Conservation (phyloP, 2,888 invertebrate species). For the Andrena trimmerana region DNA sequence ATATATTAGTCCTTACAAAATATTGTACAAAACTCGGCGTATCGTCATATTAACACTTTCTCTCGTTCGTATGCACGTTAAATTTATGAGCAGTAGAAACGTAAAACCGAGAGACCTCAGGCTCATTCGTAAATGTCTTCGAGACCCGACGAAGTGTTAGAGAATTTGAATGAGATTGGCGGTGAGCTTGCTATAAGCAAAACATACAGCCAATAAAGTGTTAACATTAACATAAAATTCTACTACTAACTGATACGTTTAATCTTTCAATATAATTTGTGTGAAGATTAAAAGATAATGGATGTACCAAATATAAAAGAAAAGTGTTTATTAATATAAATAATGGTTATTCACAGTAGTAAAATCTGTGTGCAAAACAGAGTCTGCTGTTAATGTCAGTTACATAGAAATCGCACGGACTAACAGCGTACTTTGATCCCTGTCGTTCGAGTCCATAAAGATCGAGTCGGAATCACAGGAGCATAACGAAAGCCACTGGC, state of each 20-base stretch:
- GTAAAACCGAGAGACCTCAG: background rate
- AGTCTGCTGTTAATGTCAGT: conserved; percentile 11
- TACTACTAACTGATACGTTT: background rate
- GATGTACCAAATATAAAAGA: conserved; percentile 18
- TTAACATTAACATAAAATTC: background rate
- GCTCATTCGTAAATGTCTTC: background rate
- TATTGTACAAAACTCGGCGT: no score
- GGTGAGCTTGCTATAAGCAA: background rate
- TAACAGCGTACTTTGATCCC: conserved; percentile 1
- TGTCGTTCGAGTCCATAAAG: conserved; percentile 13
- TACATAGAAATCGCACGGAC: conserved; percentile 2
- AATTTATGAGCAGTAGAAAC: no score
- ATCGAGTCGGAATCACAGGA: conserved; percentile 1
- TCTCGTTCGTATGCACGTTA: no score
- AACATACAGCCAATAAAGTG: background rate
- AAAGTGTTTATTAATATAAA: conserved; percentile 34
- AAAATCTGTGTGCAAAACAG: conserved; percentile 9
- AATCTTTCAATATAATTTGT: no score
- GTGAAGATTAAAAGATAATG: conserved; percentile 13
- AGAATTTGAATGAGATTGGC: background rate
- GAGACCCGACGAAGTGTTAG: background rate
- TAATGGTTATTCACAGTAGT: conserved; percentile 12
- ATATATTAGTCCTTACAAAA: conserved; percentile 19
- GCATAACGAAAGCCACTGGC: conserved; percentile 2
- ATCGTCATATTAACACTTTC: no score